Conservation (phyloP, 2,888 invertebrate species). For the Actias luna region DNA sequence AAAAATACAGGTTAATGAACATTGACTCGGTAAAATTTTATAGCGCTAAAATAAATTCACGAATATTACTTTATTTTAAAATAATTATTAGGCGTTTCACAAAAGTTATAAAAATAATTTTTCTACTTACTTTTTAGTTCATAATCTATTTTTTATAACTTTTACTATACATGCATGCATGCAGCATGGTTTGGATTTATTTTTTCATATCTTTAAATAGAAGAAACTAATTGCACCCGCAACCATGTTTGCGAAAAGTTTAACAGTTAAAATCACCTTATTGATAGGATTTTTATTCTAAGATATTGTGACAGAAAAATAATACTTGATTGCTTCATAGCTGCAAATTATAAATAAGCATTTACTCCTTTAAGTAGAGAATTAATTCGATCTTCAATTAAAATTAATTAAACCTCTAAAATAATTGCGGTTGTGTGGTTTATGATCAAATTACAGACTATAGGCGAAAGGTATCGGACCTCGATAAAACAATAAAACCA, state of each 20-base stretch:
- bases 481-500: conserved; percentile 10
- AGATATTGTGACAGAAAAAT: no score
- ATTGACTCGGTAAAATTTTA: not conserved
- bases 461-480: conserved; percentile 2
- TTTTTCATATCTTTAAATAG: no score
- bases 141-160: no score
- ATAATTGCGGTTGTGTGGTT: conserved; percentile 4
- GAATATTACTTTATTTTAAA: not conserved
- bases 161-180: no score
- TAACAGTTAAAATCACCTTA: no score
- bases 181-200: no score
- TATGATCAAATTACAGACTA: conserved; percentile 4
- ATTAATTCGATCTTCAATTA: not conserved
- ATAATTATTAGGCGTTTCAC: not conserved
- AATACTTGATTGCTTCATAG: no score
- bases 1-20: not conserved
- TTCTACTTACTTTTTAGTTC: no score
- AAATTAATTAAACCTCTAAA: not conserved
- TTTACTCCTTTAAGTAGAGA: not conserved
- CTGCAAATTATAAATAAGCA: not conserved
- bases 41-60: not conserved
- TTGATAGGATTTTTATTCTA: no score
- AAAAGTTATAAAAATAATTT: no score
- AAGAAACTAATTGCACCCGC: no score
- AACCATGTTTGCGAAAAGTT: no score